Percentiles rank a stretch among this genome's conserved stretches.
Evolutionary conservation across 2,888 invertebrate genomes (phyloP).

Genomic region (Leptopilina syphax): DNA sequence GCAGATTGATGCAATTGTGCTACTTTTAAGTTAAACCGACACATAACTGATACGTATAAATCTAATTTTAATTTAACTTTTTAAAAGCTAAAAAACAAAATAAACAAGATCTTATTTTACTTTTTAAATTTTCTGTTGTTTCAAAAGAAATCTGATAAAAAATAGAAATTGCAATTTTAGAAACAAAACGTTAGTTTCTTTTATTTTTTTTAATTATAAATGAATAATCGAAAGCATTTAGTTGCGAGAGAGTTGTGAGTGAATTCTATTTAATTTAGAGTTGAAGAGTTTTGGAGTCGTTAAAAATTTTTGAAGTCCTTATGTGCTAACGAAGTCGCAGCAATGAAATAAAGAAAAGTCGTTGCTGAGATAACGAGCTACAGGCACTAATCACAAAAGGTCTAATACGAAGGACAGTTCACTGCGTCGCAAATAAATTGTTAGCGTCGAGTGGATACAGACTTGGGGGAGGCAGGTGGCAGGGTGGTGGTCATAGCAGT

Average conservation of each 20-base stretch:
- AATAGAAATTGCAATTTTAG: background rate
- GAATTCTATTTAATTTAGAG: background rate
- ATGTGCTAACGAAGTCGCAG: slow-evolving; percentile 34
- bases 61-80: too few species aligned
- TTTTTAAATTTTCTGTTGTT: too few species aligned
- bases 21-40: too few species aligned
- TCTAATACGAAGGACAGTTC: slow-evolving; percentile 59
- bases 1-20: too few species aligned
- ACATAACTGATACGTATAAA: too few species aligned
- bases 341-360: slow-evolving; percentile 29
- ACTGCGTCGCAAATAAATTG: slow-evolving; percentile 66
- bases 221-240: background rate
- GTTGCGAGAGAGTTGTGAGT: background rate
- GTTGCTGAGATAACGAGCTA: slow-evolving; percentile 53
- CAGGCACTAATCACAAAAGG: slow-evolving; percentile 64
- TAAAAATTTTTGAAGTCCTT: slow-evolving; percentile 2
- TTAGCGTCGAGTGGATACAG: slow-evolving; percentile 61
- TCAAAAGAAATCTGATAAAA: background rate
- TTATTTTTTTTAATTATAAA: background rate
- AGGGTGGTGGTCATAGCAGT: slow-evolving; percentile 60
- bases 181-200: too few species aligned
- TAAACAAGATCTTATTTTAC: too few species aligned
- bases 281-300: background rate
- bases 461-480: background rate
- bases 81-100: too few species aligned